Evolutionary conservation across 2,113 vertebrate genomes (phyloP).

Genomic region (Genyomyrus donnyi): DNA sequence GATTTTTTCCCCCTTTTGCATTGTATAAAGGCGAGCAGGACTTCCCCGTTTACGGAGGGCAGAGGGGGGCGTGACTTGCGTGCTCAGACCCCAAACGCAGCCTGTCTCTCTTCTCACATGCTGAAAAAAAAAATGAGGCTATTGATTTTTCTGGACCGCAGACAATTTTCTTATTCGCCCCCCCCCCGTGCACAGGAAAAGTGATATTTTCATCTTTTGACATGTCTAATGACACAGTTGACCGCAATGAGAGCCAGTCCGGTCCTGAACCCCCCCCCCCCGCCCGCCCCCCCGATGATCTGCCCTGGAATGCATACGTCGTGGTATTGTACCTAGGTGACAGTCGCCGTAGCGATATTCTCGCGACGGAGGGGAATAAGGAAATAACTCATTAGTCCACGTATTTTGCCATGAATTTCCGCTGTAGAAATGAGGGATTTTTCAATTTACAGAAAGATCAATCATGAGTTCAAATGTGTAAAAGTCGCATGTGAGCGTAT

Average conservation of each 20-base stretch:
- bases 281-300: no score
- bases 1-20: not conserved
- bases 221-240: slow-evolving; percentile 28
- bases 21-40: not conserved
- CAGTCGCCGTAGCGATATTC: no score
- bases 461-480: no score
- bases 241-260: slow-evolving; percentile 13
- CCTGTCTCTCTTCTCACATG: slow-evolving; percentile 1
- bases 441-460: no score
- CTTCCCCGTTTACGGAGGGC: not conserved
- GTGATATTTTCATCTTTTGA: slow-evolving; percentile 34
- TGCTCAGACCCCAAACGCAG: slow-evolving; percentile 1
- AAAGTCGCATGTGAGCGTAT: no score
- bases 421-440: no score
- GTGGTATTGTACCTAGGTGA: no score
- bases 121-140: slow-evolving; percentile 38
- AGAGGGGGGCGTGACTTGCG: not conserved
- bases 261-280: not conserved
- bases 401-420: no score
- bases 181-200: slow-evolving; percentile 37
- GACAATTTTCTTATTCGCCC: slow-evolving; percentile 42
- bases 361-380: no score
- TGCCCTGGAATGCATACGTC: no score
- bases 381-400: no score
- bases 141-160: slow-evolving; percentile 47